Evolutionary conservation across 2,888 invertebrate species (phyloP), one percentile per base, ranked within the genome.

Genomic region (Temnothorax ravouxi): DNA sequence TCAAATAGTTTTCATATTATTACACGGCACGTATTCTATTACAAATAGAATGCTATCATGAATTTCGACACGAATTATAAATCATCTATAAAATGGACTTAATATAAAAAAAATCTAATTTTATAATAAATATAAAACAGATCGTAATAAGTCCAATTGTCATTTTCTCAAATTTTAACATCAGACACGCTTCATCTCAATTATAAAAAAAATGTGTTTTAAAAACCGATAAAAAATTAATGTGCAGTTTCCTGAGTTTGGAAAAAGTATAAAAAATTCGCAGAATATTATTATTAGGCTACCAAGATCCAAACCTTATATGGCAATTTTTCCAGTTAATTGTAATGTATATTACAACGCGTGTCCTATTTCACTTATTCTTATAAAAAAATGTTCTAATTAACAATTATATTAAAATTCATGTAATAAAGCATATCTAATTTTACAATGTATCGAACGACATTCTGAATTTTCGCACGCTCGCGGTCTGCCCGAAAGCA

Each of bases 401-500:
- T 50, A 44, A 69, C 29, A 50, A 18, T 41, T 50, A 29, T 8
- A n/a, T 47, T 18, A 18, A 50, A 34, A 69, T 50, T 6, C 1
- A 29, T 5, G 9, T 38, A 56, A 15, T 38, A 56, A 15, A 21
- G 13, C 6, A 21, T 21, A 29, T 29, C 29, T 29, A 67, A 21
- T 72, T 56, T 18, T 9, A 41, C 44, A 61, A 64, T n/a, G 41
- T n/a, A 54, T 21, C 18, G 44, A 18, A 25, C 6, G 54, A 44
- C n/a, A 77, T 25, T 29, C n/a, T n/a, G 67, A 13, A 77, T 15
- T 67, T 56, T 41, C 18, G 38, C 50, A 61, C 54, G 34, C 61
- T 13, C 44, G 61, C 54, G 25, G 15, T 64, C 2, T 61, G 64
- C 59, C 82, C 29, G 88, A 90, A 90, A 89, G 76, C 90, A 56